A percentile compares a stretch with the other conserved stretches of the same genome.
Conservation (phyloP, 2,888 invertebrate species). For the Acleris cristana region DNA sequence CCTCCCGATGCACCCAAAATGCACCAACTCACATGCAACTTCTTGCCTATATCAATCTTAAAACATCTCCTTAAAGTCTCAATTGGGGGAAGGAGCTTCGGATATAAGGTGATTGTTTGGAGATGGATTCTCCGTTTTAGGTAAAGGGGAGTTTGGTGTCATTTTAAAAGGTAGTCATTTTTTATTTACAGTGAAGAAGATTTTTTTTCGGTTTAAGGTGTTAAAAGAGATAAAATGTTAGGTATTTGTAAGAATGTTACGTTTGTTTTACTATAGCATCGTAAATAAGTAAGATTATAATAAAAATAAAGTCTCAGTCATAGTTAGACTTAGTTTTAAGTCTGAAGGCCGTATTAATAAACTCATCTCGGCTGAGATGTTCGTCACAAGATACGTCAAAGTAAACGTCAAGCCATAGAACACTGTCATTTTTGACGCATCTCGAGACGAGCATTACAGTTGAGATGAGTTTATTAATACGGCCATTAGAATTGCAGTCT, state of each 20-base stretch:
- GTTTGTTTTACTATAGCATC: no score
- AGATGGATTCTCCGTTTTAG: slow-evolving; percentile 32
- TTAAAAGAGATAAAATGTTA: not conserved
- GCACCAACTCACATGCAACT: not conserved
- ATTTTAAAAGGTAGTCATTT: slow-evolving; percentile 12
- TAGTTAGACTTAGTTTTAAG: no score
- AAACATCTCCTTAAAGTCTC: not conserved
- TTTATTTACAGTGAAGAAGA: not conserved
- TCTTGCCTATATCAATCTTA: not conserved
- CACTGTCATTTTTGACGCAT: no score
- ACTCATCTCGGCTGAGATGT: no score
- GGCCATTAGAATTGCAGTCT: no score
- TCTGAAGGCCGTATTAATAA: no score
- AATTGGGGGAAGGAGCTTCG: not conserved
- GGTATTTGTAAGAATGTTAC: not conserved
- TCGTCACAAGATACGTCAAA: no score
- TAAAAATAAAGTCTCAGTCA: no score
- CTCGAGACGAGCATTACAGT: no score
- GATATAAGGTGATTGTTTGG: not conserved
- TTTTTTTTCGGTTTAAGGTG: not conserved
- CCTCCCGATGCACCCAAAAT: not conserved
- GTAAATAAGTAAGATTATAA: no score
- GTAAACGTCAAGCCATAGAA: no score
- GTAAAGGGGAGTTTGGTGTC: slow-evolving; percentile 30
- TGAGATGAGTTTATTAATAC: no score